These are phyloP conservation scores for Phalacrocorax carbo DNA, from an alignment of 2,113 vertebrate species.

Conservation along the genomic window DNA sequence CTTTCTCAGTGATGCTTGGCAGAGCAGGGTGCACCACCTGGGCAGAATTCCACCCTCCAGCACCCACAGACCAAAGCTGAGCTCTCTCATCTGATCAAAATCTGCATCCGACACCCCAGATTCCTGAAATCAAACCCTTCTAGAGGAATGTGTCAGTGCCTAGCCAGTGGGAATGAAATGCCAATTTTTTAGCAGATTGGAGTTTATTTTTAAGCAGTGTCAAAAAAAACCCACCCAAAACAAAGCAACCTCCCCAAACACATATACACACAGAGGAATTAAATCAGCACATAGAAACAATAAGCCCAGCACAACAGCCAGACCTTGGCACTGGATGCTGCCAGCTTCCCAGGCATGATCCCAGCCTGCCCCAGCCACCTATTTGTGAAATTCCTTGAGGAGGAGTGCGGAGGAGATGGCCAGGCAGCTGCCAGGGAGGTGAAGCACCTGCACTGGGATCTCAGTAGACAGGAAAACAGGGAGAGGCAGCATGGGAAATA, in stretches of 20 bases:
- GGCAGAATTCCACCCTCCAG: not conserved
- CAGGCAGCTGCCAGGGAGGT: not conserved
- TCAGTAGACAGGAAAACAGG: not conserved
- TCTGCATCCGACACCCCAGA: not conserved
- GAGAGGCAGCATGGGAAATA: not conserved
- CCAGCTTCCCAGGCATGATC: not conserved
- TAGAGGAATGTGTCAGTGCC: not conserved
- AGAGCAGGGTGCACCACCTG: not conserved
- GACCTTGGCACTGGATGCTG: not conserved
- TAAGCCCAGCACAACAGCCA: not conserved
- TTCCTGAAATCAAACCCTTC: slow-evolving; percentile 3
- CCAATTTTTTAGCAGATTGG: slow-evolving; percentile 43
- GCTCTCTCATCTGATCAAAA: not conserved
- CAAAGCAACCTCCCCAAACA: not conserved
- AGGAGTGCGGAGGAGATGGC: rapidly evolving
- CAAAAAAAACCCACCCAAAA: not conserved
- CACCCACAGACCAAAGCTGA: not conserved
- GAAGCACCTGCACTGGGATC: not conserved
- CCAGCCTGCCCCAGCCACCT: not conserved
- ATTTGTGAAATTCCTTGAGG: not conserved
- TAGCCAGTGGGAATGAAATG: slow-evolving; percentile 40
- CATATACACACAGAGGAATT: not conserved
- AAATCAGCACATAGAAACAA: not conserved
- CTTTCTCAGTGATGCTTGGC: not conserved
- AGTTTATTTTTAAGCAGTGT: slow-evolving; percentile 43